A percentile compares a stretch with the other conserved stretches of the same genome.
Evolutionary conservation across 2,113 vertebrate genomes (phyloP).

Genomic region (Macquaria australasica): DNA sequence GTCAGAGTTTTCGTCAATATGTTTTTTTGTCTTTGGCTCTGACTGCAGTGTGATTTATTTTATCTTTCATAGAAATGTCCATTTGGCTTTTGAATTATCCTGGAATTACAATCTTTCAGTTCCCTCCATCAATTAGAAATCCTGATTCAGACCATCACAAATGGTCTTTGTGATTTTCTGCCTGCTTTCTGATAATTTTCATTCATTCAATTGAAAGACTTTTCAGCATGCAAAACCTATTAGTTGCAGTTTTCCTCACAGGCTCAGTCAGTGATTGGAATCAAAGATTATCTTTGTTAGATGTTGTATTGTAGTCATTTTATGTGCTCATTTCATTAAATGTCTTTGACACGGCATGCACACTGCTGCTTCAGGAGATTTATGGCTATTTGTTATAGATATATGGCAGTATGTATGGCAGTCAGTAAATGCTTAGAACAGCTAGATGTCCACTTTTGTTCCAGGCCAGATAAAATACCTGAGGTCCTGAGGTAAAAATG

Average conservation of each 20-base stretch:
- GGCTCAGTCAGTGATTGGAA: not conserved
- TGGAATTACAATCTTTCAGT: not conserved
- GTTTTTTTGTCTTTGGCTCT: conserved; percentile 7
- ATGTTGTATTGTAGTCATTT: not conserved
- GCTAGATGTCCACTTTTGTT: no score
- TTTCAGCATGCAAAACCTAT: not conserved
- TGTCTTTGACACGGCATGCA: not conserved
- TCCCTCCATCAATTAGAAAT: not conserved
- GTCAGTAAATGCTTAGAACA: not conserved
- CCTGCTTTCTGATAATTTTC: not conserved
- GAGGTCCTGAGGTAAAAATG: no score
- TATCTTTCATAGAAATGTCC: not conserved
- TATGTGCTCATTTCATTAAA: not conserved
- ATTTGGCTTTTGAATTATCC: not conserved
- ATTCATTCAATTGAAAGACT: not conserved
- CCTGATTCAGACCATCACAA: not conserved
- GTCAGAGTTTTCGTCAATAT: conserved; percentile 15
- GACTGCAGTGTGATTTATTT: not conserved
- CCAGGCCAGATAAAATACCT: no score
- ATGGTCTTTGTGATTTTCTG: not conserved
- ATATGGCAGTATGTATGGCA: no score
- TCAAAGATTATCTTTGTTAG: not conserved
- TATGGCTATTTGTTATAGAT: not conserved
- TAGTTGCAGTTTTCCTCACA: not conserved
- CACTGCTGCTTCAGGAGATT: not conserved